Evolutionary conservation across 2,797 vertebrate genomes (phyloP), one percentile per base, ranked within the genome.

Genomic region (Eleutherodactylus coqui): DNA sequence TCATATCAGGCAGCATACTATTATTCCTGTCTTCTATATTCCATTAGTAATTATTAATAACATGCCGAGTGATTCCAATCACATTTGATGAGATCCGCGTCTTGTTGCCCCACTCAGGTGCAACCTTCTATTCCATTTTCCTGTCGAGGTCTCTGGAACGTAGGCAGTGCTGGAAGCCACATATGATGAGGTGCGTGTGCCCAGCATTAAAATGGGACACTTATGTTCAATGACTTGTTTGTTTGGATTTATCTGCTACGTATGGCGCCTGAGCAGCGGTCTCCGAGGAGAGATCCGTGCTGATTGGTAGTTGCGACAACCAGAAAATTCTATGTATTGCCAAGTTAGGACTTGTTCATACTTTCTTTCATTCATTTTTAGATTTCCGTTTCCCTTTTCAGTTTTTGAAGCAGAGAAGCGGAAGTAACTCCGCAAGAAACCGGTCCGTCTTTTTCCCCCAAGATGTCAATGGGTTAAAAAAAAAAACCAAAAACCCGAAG

Each of bases 161-260:
- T 36, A 36, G 47, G 67, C 47, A 7, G 64, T 14, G 32, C 60
- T 45, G 17, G 45, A n/a, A 73, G 64, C 67, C 49, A 60, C 19
- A 38, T 75, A 51, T n/a, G 67, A 73, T 36, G 78, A 43, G 27
- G 17, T 16, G 55, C 16, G 38, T 86, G 85, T 86, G 79, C 43
- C 49, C 53, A 11, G 85, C 60, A 86, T 86, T 24, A 43, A 51
- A 86, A 75, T 62, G 51, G 27, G 21, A 21, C 85, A 82, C 69
- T 86, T 86, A 76, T 24, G 29, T 38, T 64, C 53, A 49, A 53
- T 81, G 53, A 75, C 43, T 81, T 60, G 47, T 75, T 64, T 81
- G 45, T 49, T 81, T 43, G 47, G 13, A 85, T 80, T 79, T 47
- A 43, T 62, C 80, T 43, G 76, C 62, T 69, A 9, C 19, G 73